Base-by-base conservation (phyloP, 2,113 vertebrate species). In the Anhinga rufa region DNA sequence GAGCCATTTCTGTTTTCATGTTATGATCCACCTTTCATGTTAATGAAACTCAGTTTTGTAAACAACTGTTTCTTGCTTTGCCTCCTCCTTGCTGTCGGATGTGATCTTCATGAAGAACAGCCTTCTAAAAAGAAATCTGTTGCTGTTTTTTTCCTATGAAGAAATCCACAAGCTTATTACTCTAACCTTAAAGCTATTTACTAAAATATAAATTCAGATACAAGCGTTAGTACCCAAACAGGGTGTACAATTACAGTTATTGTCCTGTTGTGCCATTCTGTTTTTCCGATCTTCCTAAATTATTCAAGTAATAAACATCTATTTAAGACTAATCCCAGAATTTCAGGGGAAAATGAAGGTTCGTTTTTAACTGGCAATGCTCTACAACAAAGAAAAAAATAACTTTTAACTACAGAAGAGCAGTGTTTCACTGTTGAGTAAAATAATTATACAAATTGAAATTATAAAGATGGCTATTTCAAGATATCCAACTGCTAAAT, bases 401-500 rank as follows among this genome's bases (percentile, higher is more conserved):
- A 14, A 18, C 26, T 29, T 29, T 61, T 19, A 83, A 25, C 44
- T 64, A 36, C 34, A 82, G 60, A 58, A 78, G 29, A 66, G 49
- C 14, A 1, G 29, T 4, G n/a, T 40, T 85, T 70, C 46, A 9
- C n/a, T 55, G 49, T 75, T 14, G 8, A 93, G 71, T 29, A 85
- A 24, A 92, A 96, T 93, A 91, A 92, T 61, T 32, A 65, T 11
- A 68, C 46, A 57, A 65, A 91, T 1, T 40, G 78, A 36, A 90
- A 82, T 40, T 5, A 75, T 28, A 69, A 89, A 81, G 55, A 40
- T 61, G 81, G 68, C 32, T 34, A 49, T 66, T 87, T 62, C 0
- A 11, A 79, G 88, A 91, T 25, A 75, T 32, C 51, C 54, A 84
- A 34, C 82, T 90, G 86, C 36, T 55, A 86, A 86, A 88, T 98